Evolutionary conservation across 1,140 invertebrate species (phyloP), one percentile per base, ranked within the genome.

Genomic region (Carposina sasakii): DNA sequence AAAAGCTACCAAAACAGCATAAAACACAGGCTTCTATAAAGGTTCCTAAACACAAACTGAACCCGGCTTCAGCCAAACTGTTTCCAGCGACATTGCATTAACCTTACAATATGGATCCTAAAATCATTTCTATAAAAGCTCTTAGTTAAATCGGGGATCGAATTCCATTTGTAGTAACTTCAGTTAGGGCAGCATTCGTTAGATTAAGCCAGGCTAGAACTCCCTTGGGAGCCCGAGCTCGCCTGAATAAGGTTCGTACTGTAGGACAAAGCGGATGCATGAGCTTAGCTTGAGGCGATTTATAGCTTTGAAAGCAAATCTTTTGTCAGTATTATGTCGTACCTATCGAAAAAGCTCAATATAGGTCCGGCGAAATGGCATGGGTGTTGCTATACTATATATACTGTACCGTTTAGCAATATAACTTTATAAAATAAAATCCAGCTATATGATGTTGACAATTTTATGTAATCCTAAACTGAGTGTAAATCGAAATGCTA

Each of bases 141-240:
- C 56, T 72, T 71, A 73, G 73, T 71, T 72, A 72, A 74, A 71
- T 64, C 64, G 56, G 54, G 61, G 60, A 76, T 74, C 69, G 69
- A 69, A 72, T 72, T 66, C 66, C 73, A 67, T 72, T 71, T 71
- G 61, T 61, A 63, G 63, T 67, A 67, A 68, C 60, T 67, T 71
- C 63, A 67, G 66, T 68, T 66, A 67, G 68, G 68, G 61, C 59
- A 63, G 61, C 72, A 71, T 72, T 76, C 71, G 71, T 72, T 72
- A 67, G 73, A 74, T 72, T 70, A 76, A 74, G 71, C 67, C 67
- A 53, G 41, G 64, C 59, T 75, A 75, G 69, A 50, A 63, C 64
- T 64, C 73, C 69, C 54, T 30, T 12, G 71, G 67, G 71, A 71
- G 52, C n/a, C n/a, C n/a, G n/a, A n/a, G n/a, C n/a, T n/a, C 48